Percentiles rank a stretch among this genome's conserved stretches.
phyloP scores from a whole-genome alignment of 2,113 vertebrate species.

The Triplophysa tibetana region DNA sequence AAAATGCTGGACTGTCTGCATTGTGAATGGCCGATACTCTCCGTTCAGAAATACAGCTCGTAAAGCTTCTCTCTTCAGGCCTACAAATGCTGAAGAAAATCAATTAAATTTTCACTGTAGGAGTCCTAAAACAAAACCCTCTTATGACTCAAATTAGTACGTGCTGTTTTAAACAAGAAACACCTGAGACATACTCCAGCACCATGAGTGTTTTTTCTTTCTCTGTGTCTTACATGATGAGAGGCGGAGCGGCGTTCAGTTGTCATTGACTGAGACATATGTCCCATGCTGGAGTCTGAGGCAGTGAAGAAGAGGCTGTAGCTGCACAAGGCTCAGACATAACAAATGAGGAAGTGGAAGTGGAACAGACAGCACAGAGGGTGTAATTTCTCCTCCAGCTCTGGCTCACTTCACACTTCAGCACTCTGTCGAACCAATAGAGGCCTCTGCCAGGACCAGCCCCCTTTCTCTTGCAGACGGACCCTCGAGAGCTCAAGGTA shows the following conservation, averaged over 20 bases:
- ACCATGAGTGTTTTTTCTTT: not conserved
- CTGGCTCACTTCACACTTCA: slow-evolving; percentile 32
- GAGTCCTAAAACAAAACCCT: not conserved
- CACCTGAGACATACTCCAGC: not conserved
- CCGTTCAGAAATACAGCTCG: not conserved
- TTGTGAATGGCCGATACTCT: not conserved
- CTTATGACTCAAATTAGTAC: not conserved
- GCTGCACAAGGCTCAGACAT: slow-evolving; percentile 27
- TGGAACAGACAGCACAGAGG: slow-evolving; percentile 30
- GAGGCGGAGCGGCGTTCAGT: slow-evolving; percentile 8
- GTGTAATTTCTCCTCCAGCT: slow-evolving; percentile 22
- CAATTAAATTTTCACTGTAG: not conserved
- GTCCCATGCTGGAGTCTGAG: slow-evolving; percentile 8
- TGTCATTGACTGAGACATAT: slow-evolving; percentile 37
- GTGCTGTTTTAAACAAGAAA: not conserved
- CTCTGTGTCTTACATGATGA: slow-evolving; percentile 8
- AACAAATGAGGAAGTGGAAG: slow-evolving; percentile 37
- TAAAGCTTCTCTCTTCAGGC: not conserved
- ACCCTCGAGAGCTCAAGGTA: not conserved
- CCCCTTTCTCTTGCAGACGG: not conserved
- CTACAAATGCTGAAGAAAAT: not conserved
- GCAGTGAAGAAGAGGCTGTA: not conserved
- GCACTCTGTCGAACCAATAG: slow-evolving; percentile 17
- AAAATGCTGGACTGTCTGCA: no score
- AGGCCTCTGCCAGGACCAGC: not conserved